Evolutionary conservation across 2,113 vertebrate species (phyloP).

Genomic region (Castor canadensis): DNA sequence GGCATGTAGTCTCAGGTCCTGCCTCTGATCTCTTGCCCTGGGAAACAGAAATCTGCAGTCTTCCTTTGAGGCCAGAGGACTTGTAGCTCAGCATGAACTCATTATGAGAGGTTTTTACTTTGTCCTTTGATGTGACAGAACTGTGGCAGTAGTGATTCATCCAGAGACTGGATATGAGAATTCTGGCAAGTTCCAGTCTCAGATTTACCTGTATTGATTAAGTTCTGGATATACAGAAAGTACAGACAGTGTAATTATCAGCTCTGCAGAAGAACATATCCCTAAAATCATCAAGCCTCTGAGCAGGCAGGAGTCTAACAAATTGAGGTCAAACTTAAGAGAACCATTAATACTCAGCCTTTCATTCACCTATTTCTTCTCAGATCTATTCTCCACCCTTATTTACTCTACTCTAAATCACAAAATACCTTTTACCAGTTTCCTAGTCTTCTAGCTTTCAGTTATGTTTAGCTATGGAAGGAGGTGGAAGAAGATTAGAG

Average conservation of each 20-base stretch:
- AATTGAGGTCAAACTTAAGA: not conserved
- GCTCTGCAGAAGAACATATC: not conserved
- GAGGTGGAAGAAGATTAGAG: not conserved
- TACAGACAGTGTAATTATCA: not conserved
- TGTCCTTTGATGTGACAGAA: constrained; percentile 32
- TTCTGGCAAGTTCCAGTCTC: not conserved
- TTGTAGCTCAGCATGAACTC: constrained; percentile 48
- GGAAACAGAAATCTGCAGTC: not conserved
- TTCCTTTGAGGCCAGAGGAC: constrained; percentile 34
- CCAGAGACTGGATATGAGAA: constrained; percentile 32
- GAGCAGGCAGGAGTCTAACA: not conserved
- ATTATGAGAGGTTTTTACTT: constrained; percentile 22
- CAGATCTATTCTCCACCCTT: not conserved
- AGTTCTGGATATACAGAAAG: not conserved
- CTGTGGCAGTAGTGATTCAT: not conserved
- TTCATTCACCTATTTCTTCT: not conserved
- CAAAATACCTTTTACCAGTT: not conserved
- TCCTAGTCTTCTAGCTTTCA: not conserved
- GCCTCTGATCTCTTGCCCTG: constrained; percentile 43
- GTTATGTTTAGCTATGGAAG: not conserved
- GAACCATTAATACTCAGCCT: not conserved
- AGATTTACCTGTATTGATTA: not conserved
- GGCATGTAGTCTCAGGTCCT: not conserved
- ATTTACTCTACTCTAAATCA: not conserved
- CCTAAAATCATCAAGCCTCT: not conserved